These are phyloP conservation scores for Dipodomys merriami DNA, from an alignment of 2,113 vertebrate species.

Conservation along the genomic window DNA sequence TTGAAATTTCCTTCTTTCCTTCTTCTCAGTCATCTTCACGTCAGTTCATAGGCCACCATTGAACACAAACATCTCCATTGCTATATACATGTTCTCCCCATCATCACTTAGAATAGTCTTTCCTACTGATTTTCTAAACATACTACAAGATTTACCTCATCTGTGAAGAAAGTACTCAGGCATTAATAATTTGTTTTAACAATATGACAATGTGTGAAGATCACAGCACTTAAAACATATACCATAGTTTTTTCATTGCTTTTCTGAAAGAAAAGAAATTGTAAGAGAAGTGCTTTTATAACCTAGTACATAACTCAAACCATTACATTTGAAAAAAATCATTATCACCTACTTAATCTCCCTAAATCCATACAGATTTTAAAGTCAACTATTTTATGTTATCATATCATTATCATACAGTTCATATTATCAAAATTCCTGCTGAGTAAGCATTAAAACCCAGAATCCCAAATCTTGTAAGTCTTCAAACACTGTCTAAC, in stretches of 20 bases:
- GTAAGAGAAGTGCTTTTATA: background rate
- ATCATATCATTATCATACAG: background rate
- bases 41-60: background rate
- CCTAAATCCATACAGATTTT: background rate
- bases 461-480: background rate
- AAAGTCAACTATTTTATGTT: background rate
- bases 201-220: background rate
- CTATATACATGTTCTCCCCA: background rate
- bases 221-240: background rate
- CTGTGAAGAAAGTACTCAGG: background rate
- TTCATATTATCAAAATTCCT: background rate
- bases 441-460: slow-evolving; percentile 2
- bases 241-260: background rate
- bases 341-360: background rate
- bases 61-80: background rate
- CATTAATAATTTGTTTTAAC: background rate
- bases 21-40: background rate
- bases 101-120: background rate
- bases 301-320: background rate
- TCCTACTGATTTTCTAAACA: background rate
- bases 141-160: background rate
- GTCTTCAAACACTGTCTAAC: background rate
- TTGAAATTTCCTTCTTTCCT: background rate
- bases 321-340: slow-evolving; percentile 7
- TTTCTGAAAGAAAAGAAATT: background rate